Conservation (phyloP, 2,797 vertebrate species). For the Cryptoprocta ferox region DNA sequence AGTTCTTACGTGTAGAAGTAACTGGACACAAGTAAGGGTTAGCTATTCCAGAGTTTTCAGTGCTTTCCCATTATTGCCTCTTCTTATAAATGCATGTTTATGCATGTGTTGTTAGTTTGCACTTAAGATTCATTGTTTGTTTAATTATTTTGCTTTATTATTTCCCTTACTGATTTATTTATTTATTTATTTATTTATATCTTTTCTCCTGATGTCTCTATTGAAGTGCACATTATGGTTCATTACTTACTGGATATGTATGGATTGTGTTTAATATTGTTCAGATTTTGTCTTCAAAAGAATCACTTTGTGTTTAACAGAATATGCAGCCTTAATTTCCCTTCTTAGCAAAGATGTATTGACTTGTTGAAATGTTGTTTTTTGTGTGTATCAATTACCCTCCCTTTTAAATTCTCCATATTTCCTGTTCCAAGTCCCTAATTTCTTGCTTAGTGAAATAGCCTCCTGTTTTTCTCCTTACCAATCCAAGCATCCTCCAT, state of each 20-base stretch:
- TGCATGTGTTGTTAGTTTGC: background rate
- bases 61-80: background rate
- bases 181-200: background rate
- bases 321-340: background rate
- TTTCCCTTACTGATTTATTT: background rate
- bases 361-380: background rate
- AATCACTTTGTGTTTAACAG: background rate
- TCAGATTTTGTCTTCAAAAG: background rate
- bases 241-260: background rate
- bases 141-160: background rate
- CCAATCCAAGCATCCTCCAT: background rate
- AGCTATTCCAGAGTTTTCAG: background rate
- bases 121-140: background rate
- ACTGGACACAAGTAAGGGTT: background rate
- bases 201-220: background rate
- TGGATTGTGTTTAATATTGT: background rate
- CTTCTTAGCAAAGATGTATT: background rate
- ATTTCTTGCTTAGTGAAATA: background rate
- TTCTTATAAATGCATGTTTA: background rate
- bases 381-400: background rate
- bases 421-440: background rate
- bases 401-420: background rate
- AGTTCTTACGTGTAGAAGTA: background rate
- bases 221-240: background rate
- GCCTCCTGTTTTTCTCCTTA: background rate